phyloP scores from a whole-genome alignment of 2,113 vertebrate genomes.

The Microcebus tavaratra region DNA sequence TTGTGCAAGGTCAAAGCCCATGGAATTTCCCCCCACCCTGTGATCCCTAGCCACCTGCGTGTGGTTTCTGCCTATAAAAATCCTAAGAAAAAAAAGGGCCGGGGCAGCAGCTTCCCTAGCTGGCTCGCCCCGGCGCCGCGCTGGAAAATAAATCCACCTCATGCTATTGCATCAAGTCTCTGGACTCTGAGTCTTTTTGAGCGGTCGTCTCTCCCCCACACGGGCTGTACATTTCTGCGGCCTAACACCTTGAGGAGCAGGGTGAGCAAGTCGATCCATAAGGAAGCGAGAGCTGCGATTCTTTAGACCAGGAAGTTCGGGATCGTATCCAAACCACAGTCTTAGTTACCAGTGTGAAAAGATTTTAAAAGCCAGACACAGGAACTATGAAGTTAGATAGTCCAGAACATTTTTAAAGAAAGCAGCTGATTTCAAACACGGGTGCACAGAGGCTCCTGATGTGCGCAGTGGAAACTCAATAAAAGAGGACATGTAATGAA shows the following conservation, averaged over 20 bases:
- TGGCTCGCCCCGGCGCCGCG: too few relatives aligned
- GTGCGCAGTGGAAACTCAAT: constrained; percentile 71
- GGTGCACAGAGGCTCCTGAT: constrained; percentile 59
- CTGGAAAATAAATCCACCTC: too few relatives aligned
- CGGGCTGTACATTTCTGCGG: too few relatives aligned
- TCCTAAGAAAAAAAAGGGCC: too few relatives aligned
- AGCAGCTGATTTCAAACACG: constrained; percentile 69
- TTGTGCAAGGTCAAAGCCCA: too few relatives aligned
- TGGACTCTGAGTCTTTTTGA: too few relatives aligned
- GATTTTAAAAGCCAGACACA: constrained; percentile 47
- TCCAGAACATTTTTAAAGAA: constrained; percentile 67
- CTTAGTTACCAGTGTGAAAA: background rate
- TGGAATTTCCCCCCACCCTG: too few relatives aligned
- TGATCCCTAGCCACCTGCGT: too few relatives aligned
- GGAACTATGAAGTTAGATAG: constrained; percentile 65
- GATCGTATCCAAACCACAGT: background rate
- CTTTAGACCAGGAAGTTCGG: background rate
- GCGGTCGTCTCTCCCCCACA: too few relatives aligned
- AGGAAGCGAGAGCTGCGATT: background rate
- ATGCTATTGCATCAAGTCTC: too few relatives aligned
- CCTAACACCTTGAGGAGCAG: background rate
- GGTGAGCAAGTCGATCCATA: background rate
- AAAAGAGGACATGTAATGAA: constrained; percentile 74
- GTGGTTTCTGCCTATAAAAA: too few relatives aligned
- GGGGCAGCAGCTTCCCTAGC: too few relatives aligned